Percentiles rank a stretch among this genome's conserved stretches.
Conservation (phyloP, 2,113 vertebrate genomes). For the Halcyon malimbica region DNA sequence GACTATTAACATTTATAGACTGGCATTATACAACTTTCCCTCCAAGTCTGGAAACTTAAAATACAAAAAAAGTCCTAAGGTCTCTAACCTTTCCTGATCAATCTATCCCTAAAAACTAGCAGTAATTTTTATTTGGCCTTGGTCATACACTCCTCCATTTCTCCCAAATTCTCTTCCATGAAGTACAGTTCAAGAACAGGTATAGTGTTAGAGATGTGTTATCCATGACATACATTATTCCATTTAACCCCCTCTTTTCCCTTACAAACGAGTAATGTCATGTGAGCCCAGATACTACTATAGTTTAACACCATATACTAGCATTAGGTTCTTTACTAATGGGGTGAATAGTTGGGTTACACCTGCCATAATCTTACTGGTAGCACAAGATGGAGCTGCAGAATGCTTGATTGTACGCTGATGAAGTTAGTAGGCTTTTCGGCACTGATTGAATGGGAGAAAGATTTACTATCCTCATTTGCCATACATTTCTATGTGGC, state of each 20-base stretch:
- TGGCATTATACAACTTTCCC: neutral
- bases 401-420: neutral
- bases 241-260: neutral
- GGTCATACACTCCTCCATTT: neutral
- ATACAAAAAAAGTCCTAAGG: neutral
- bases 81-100: neutral
- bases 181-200: neutral
- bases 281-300: neutral
- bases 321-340: neutral
- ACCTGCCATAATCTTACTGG: neutral
- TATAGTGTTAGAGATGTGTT: neutral
- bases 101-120: neutral
- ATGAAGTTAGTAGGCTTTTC: neutral
- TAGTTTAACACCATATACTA: neutral
- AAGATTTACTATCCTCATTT: neutral
- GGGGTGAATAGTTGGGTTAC: neutral
- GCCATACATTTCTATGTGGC: neutral
- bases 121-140: neutral
- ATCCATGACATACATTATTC: neutral
- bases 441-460: neutral
- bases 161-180: neutral
- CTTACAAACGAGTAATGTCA: neutral
- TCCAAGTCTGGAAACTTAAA: neutral
- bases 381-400: neutral
- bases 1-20: neutral